Percentiles rank a stretch among this genome's conserved stretches.
Conservation (phyloP, 2,888 invertebrate species). For the Alloscopus bannaensis region DNA sequence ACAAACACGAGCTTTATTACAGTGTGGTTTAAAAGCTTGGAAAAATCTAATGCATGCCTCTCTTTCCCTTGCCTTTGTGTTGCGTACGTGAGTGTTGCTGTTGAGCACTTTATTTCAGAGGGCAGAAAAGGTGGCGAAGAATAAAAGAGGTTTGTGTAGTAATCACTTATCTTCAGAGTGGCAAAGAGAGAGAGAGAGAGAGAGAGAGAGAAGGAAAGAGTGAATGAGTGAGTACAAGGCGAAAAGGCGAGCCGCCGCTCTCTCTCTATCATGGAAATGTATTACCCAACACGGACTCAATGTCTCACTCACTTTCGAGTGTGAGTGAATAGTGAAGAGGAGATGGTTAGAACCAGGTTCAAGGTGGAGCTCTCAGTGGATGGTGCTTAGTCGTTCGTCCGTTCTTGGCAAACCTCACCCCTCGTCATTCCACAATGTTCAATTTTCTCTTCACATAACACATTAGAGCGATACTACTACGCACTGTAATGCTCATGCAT, state of each 20-base stretch:
- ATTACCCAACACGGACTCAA: constrained; percentile 18
- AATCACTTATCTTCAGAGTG: too few species aligned
- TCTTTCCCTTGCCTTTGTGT: too few species aligned
- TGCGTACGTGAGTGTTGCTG: not conserved
- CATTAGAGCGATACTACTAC: not conserved
- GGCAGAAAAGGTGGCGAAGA: constrained; percentile 60
- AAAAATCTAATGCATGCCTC: constrained; percentile 10
- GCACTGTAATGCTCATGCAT: not conserved
- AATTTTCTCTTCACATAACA: not conserved
- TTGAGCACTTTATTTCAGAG: constrained; percentile 39
- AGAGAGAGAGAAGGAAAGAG: too few species aligned
- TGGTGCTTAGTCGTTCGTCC: constrained; percentile 44
- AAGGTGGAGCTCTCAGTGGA: constrained; percentile 48
- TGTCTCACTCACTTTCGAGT: constrained; percentile 5
- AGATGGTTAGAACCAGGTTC: constrained; percentile 46
- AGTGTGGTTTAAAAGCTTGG: constrained; percentile 51
- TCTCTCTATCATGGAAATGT: constrained; percentile 2
- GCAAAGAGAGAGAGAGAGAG: too few species aligned
- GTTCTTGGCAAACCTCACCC: constrained; percentile 52
- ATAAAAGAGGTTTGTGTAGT: constrained; percentile 60
- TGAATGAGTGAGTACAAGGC: too few species aligned
- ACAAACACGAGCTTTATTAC: too few species aligned
- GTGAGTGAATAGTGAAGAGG: constrained; percentile 40
- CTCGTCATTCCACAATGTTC: constrained; percentile 42
- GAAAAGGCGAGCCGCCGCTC: constrained; percentile 19